These are phyloP conservation scores for Pollenia labialis DNA, from an alignment of 2,888 invertebrate species.

Conservation along the genomic window DNA sequence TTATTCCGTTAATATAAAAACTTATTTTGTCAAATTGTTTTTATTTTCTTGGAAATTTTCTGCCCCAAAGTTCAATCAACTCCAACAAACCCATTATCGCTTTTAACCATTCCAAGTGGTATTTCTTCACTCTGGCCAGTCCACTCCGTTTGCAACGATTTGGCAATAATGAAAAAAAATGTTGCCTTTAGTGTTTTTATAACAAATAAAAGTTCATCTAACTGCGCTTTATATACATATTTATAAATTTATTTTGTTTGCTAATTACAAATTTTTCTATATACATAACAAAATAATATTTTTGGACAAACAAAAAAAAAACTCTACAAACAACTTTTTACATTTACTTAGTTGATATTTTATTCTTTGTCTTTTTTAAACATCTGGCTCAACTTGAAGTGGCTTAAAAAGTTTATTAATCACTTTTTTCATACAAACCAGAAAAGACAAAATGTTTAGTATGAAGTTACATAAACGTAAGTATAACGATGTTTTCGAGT, in stretches of 20 bases:
- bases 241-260: not conserved
- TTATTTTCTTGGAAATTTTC: not conserved
- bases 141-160: not conserved
- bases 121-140: not conserved
- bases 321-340: not conserved
- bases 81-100: not conserved
- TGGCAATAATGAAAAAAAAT: conserved; percentile 1
- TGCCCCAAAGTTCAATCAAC: conserved; percentile 2
- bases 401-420: conserved; percentile 20
- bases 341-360: not conserved
- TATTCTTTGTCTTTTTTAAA: not conserved
- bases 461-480: conserved; percentile 6
- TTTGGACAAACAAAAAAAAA: not conserved
- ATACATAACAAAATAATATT: not conserved
- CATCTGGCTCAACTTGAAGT: not conserved
- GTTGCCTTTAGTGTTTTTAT: conserved; percentile 4
- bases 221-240: conserved; percentile 9
- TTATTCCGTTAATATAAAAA: not conserved
- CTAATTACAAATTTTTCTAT: conserved; percentile 2
- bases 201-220: conserved; percentile 27
- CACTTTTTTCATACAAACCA: not conserved
- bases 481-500: not conserved
- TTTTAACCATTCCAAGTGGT: not conserved
- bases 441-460: not conserved
- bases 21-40: not conserved